phyloP scores from a whole-genome alignment of 1,140 invertebrate species.

The Melipona quadrifasciata region DNA sequence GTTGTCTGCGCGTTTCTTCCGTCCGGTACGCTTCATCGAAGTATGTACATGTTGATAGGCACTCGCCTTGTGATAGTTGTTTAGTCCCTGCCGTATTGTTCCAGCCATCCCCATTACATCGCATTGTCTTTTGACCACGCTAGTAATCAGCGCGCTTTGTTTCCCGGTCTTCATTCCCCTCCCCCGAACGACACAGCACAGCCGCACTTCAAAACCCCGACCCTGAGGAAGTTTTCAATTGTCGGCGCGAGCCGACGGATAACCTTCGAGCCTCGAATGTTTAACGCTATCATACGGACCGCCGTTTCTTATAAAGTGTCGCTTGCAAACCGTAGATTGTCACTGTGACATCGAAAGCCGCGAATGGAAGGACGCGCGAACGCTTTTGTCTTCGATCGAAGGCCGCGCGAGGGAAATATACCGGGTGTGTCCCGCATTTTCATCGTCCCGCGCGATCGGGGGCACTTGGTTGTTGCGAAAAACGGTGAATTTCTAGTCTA shows the following conservation, averaged over 20 bases:
- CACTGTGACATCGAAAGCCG: neutral
- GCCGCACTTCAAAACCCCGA: conserved; percentile 33
- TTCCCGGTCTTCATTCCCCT: conserved; percentile 49
- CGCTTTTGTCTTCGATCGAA: neutral
- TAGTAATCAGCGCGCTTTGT: conserved; percentile 65
- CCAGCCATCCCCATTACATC: conserved; percentile 59
- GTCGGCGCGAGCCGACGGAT: conserved; percentile 5
- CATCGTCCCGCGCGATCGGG: too few species aligned
- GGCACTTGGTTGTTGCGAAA: too few species aligned
- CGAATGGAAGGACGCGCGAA: neutral
- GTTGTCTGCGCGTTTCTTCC: conserved; percentile 14
- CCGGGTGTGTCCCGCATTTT: too few species aligned
- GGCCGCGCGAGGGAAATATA: too few species aligned
- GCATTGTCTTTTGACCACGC: conserved; percentile 62
- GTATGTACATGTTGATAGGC: conserved; percentile 51
- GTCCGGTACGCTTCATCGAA: conserved; percentile 34
- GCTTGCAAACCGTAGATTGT: neutral
- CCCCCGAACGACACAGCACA: conserved; percentile 45
- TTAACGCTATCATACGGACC: neutral
- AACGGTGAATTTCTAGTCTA: too few species aligned
- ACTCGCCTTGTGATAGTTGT: conserved; percentile 54
- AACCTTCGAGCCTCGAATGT: conserved; percentile 19
- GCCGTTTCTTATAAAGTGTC: neutral
- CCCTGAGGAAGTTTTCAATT: conserved; percentile 56
- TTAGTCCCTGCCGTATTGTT: conserved; percentile 61